Percentiles rank a stretch among this genome's conserved stretches.
phyloP scores from a whole-genome alignment of 2,797 vertebrate species.

The Sylvia borin region DNA sequence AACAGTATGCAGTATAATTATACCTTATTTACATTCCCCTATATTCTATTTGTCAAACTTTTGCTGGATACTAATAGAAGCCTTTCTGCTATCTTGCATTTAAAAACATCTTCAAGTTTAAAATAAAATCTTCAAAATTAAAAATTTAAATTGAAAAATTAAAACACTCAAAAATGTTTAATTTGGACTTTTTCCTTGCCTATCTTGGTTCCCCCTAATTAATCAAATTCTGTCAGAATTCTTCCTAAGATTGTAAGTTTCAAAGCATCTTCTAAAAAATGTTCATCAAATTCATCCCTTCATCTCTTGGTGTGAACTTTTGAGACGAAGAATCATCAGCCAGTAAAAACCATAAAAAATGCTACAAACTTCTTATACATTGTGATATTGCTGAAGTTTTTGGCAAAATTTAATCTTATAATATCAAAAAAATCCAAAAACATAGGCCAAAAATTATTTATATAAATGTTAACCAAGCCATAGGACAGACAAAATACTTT shows the following conservation, averaged over 20 bases:
- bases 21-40: neutral
- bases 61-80: neutral
- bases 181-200: neutral
- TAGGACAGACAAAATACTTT: neutral
- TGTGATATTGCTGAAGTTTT: neutral
- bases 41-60: neutral
- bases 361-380: accelerated
- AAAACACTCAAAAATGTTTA: neutral
- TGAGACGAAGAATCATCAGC: neutral
- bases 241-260: neutral
- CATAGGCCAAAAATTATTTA: neutral
- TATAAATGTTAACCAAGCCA: neutral
- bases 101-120: neutral
- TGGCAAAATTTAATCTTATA: neutral
- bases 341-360: neutral
- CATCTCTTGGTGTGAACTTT: neutral
- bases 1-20: neutral
- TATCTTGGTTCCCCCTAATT: accelerated
- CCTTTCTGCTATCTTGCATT: neutral
- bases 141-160: neutral
- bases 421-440: neutral
- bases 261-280: neutral
- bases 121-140: neutral
- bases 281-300: neutral
- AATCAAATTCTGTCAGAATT: neutral